A percentile compares a stretch with the other conserved stretches of the same genome.
These are phyloP conservation scores for Muntiacus reevesi DNA, from an alignment of 2,113 vertebrate genomes.

Conservation along the genomic window DNA sequence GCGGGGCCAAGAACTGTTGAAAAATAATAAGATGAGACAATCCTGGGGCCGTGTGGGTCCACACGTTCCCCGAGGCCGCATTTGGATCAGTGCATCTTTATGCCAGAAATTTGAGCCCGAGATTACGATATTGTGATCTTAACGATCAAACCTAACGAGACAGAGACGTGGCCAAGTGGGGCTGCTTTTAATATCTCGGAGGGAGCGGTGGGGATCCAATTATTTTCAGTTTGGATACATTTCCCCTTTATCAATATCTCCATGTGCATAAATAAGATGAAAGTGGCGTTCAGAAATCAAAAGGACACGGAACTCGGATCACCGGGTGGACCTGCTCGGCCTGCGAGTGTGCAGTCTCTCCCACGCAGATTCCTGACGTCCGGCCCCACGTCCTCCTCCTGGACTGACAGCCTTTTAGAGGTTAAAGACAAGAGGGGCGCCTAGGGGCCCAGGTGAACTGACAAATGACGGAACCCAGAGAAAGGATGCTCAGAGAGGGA, in stretches of 20 bases:
- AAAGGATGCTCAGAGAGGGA: not conserved
- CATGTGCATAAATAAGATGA: conserved; percentile 66
- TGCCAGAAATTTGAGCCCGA: conserved; percentile 62
- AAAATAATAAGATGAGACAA: conserved; percentile 66
- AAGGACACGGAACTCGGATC: not conserved
- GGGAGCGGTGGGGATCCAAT: not conserved
- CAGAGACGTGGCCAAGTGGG: conserved; percentile 39
- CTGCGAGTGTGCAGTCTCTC: not conserved
- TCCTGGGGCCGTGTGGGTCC: not conserved
- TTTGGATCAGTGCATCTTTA: conserved; percentile 44
- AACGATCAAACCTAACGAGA: conserved; percentile 67
- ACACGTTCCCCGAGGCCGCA: conserved; percentile 62
- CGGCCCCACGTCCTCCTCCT: not conserved
- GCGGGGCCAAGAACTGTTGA: conserved; percentile 78
- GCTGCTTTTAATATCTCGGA: conserved; percentile 43
- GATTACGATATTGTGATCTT: conserved; percentile 52
- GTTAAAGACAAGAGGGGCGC: conserved; percentile 20
- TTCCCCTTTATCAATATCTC: conserved; percentile 60
- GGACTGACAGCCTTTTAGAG: rapidly evolving
- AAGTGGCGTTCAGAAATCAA: conserved; percentile 24
- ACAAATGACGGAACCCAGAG: not conserved
- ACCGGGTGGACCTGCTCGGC: not conserved
- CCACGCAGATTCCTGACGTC: not conserved
- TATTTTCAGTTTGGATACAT: conserved; percentile 50
- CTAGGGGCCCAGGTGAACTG: not conserved